A percentile compares a stretch with the other conserved stretches of the same genome.
phyloP scores from a whole-genome alignment of 37 sponge, comb jelly and placozoan species.

The Spongia lamella region DNA sequence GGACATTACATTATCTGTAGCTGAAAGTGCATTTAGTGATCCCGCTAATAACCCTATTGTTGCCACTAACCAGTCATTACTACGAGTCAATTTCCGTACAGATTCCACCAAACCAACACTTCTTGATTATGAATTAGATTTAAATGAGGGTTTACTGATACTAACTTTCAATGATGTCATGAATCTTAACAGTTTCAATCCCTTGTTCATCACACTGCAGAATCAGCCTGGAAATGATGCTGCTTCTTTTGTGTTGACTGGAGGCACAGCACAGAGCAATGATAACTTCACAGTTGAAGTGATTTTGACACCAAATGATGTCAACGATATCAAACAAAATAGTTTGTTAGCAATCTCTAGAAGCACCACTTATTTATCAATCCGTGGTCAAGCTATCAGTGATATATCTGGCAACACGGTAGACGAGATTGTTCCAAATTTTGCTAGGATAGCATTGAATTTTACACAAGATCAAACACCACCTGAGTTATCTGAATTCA shows the following conservation, averaged over 20 bases:
- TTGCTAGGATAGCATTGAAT: constrained; percentile 31
- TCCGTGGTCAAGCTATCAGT: constrained; percentile 34
- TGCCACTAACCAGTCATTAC: constrained; percentile 1
- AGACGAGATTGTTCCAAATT: constrained; percentile 46
- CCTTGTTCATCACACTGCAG: constrained; percentile 63
- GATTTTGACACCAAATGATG: constrained; percentile 39
- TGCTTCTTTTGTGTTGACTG: constrained; percentile 50
- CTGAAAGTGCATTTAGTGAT: constrained; percentile 66
- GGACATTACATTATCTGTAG: constrained; percentile 47
- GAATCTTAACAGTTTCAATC: constrained; percentile 43
- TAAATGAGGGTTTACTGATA: constrained; percentile 41
- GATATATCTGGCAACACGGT: constrained; percentile 69
- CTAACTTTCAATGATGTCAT: constrained; percentile 85
- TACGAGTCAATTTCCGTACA: constrained; percentile 16
- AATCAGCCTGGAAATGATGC: constrained; percentile 21
- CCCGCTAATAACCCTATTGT: constrained; percentile 67
- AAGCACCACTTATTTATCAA: constrained; percentile 51
- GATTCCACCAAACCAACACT: constrained; percentile 62
- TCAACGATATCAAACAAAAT: constrained; percentile 59
- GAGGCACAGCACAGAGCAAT: constrained; percentile 16
- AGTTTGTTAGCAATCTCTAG: constrained; percentile 28
- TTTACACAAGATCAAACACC: constrained; percentile 62
- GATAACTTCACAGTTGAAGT: constrained; percentile 53
- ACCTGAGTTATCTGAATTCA: constrained; percentile 55
- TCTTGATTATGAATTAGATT: constrained; percentile 45